Evolutionary conservation across 2,113 vertebrate species (phyloP).

Genomic region (Elephas maximus): DNA sequence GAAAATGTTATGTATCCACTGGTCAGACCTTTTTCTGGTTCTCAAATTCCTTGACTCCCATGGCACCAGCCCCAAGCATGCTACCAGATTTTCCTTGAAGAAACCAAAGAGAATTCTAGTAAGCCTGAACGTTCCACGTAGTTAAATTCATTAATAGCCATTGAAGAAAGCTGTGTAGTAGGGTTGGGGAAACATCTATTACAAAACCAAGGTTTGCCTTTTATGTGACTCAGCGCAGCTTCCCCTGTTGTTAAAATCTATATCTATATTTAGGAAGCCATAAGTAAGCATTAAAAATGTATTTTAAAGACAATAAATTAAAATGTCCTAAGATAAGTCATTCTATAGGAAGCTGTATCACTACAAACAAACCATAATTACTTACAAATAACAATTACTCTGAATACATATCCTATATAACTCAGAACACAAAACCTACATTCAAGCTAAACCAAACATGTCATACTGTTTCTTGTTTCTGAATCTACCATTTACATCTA

Average conservation of each 20-base stretch:
- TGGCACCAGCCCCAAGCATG: not conserved
- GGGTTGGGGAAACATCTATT: not conserved
- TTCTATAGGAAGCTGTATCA: not conserved
- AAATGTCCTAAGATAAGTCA: not conserved
- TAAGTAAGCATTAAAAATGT: not conserved
- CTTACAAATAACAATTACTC: not conserved
- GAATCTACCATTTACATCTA: not conserved
- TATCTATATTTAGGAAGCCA: slow-evolving; percentile 26
- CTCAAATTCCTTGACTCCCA: not conserved
- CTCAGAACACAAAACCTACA: not conserved
- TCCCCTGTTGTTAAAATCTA: not conserved
- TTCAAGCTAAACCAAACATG: not conserved
- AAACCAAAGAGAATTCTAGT: not conserved
- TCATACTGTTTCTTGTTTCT: not conserved
- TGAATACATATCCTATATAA: not conserved
- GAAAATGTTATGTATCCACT: not conserved
- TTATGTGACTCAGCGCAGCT: not conserved
- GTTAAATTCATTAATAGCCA: slow-evolving; percentile 30
- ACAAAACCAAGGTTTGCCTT: slow-evolving; percentile 2
- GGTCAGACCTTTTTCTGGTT: not conserved
- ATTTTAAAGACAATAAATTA: not conserved
- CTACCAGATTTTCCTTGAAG: not conserved
- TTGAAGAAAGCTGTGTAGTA: not conserved
- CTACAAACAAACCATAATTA: not conserved
- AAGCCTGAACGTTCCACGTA: not conserved